Percentiles rank a stretch among this genome's conserved stretches.
phyloP scores from a whole-genome alignment of 2,888 invertebrate genomes.

The Orthosia incerta region DNA sequence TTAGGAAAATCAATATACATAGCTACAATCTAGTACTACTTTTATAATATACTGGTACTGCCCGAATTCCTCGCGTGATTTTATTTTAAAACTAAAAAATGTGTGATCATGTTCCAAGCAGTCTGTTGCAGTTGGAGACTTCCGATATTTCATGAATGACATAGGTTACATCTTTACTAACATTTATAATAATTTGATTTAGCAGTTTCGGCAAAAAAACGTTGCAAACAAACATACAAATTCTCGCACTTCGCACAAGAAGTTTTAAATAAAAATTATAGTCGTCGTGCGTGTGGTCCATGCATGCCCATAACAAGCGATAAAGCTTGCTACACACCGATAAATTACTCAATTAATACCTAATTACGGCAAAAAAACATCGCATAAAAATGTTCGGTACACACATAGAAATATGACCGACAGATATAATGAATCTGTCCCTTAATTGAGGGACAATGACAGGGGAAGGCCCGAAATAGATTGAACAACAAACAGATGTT shows the following conservation, averaged over 20 bases:
- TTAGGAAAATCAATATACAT: slow-evolving; percentile 9
- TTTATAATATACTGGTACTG: background rate
- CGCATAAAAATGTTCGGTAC: slow-evolving; percentile 62
- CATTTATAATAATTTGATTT: background rate
- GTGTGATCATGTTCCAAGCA: no score
- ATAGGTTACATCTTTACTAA: background rate
- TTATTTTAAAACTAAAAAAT: no score
- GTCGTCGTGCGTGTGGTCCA: slow-evolving; percentile 59
- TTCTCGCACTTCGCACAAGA: slow-evolving; percentile 17
- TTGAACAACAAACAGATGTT: slow-evolving; percentile 87
- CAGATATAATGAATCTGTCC: slow-evolving; percentile 82
- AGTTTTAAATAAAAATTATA: slow-evolving; percentile 48
- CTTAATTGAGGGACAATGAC: slow-evolving; percentile 87
- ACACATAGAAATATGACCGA: slow-evolving; percentile 81
- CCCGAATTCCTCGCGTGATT: background rate
- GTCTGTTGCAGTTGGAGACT: no score
- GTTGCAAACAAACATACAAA: background rate
- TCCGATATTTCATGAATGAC: background rate
- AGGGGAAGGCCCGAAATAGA: slow-evolving; percentile 86
- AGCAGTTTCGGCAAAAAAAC: background rate
- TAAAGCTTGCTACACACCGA: slow-evolving; percentile 75
- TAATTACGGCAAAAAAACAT: slow-evolving; percentile 81
- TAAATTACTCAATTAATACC: slow-evolving; percentile 84
- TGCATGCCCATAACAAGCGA: slow-evolving; percentile 62
- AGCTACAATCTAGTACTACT: background rate